Evolutionary conservation across 2,888 invertebrate species (phyloP).

Genomic region (Tetragnatha montana): DNA sequence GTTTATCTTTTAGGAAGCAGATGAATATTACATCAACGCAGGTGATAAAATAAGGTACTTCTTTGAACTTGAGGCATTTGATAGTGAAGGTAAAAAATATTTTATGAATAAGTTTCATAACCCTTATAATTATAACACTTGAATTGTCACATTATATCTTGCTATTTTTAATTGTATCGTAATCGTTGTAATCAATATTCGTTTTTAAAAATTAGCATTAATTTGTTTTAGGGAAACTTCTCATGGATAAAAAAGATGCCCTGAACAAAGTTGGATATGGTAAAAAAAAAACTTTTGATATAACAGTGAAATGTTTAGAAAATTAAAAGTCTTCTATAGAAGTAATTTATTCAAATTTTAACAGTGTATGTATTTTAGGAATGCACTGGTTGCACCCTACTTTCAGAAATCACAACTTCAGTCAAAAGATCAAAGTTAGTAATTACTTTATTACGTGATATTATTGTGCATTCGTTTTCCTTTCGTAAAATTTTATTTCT

Average conservation of each 20-base stretch:
- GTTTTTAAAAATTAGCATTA: neutral
- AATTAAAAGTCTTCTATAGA: no score
- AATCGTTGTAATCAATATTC: neutral
- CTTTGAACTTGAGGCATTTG: constrained; percentile 89
- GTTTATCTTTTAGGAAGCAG: constrained; percentile 78
- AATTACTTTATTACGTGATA: neutral
- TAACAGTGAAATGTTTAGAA: neutral
- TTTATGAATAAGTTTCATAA: neutral
- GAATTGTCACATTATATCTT: neutral
- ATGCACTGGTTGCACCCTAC: constrained; percentile 46
- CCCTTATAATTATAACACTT: neutral
- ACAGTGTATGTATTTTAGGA: neutral
- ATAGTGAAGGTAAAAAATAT: constrained; percentile 77
- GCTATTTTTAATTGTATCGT: neutral
- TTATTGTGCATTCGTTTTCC: neutral
- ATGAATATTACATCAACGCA: constrained; percentile 91
- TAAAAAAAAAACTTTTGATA: neutral
- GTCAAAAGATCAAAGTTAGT: constrained; percentile 58
- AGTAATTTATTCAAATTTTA: no score
- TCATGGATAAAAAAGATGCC: constrained; percentile 81
- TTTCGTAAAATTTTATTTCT: neutral
- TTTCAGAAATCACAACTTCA: constrained; percentile 53
- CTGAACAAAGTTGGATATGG: constrained; percentile 86
- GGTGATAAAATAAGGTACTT: constrained; percentile 94
- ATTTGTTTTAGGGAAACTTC: constrained; percentile 44